Base-by-base conservation (phyloP, 2,888 invertebrate species). In the Drosophila affinis region DNA sequence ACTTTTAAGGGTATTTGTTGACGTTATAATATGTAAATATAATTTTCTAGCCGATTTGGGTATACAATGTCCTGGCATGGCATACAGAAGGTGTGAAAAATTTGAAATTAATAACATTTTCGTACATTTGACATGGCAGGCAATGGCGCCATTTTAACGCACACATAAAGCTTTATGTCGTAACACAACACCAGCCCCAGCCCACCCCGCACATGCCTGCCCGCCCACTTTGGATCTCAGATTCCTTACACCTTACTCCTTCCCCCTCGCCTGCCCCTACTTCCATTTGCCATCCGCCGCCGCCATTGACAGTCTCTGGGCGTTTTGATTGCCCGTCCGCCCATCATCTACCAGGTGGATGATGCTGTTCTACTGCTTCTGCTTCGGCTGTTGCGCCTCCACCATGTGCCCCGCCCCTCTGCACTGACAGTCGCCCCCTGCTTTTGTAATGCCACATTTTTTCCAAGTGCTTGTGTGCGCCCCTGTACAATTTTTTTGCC, bases 91-190 rank as follows among this genome's bases (percentile, higher is more conserved):
- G 83, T 83, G 86, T 65, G 70, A 79, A 79, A 70, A 83, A 81
- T 85, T 78, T 79, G 76, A 89, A 72, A 81, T 72, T 78, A 81
- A 89, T 81, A 87, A 76, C 75, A 81, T 78, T 85, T 72, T 79
- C 59, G 75, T 69, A 76, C 78, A 75, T 79, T 85, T 72, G 71
- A 79, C 69, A 78, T 72, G 71, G 39, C 29, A 76, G 62, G 73
- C 72, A 70, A 46, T 29, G 73, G 62, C 63, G 71, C 62, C 58
- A 65, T 78, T 72, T 76, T 72, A 67, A 75, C 39, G 29, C 76
- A 62, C 27, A 63, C 73, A 71, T 83, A 72, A 71, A 72, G 71
- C 62, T 68, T 70, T 62, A 81, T 70, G 64, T 39, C 39, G 39
- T 39, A n/a, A 39, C 63, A 47, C 51, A 48, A 21, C 9, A 58